Base-by-base conservation (phyloP, 2,797 vertebrate genomes). In the Moxostoma hubbsi region DNA sequence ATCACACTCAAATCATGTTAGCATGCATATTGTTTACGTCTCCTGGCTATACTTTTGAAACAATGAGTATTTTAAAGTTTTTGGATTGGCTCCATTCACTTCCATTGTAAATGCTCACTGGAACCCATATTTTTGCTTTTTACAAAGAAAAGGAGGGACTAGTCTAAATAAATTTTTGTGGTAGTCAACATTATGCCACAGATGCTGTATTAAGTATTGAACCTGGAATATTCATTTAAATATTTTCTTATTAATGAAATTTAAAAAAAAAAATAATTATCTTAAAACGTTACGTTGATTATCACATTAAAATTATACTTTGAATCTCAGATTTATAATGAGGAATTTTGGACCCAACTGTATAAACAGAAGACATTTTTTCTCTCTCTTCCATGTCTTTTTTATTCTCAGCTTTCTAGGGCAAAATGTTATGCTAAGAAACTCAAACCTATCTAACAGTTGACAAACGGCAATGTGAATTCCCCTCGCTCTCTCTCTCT, bases 401-500 rank as follows among this genome's bases (percentile, higher is more conserved):
- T 55, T 62, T 54, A 79, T 64, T 63, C 59, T 55, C 2, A 0
- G 68, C 45, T 72, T 72, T 72, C 59, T 71, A 58, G 59, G 77
- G 43, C 51, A 72, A 79, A 79, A 71, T 15, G 16, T 79, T 64
- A 57, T 1, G 50, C 15, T 53, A 24, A 57, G 57, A 69, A 81
- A 63, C 57, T 65, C 58, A 62, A 46, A 67, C 49, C 59, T 46
- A 18, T 61, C 71, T 61, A 64, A 46, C 45, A 75, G 69, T 57
- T 55, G 15, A 63, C 47, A 53, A 10, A 65, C 49, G 6, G 55
- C 61, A 46, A 51, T 77, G 71, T n/a, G 71, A 51, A 75, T 76
- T 80, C 76, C 86, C 86, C 3, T 36, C 0, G 67, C 55, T 65
- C 67, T 70, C 59, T 36, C 47, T 55, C 12, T 46, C 54, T 36